Conservation (phyloP, 1,140 invertebrate species). For the Caenorhabditis elegans region WBcel235 BX284606.5:6689001-6689500, state of each 20-base stretch:
- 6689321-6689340: conserved; percentile 13
- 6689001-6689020: no score
- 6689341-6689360: not conserved
- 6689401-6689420: not conserved
- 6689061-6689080: no score
- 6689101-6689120: not conserved
- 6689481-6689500: not conserved
- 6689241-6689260: not conserved
- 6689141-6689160: not conserved
- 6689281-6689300: conserved; percentile 30
- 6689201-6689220: conserved; percentile 11
- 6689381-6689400: conserved; percentile 25
- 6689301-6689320: conserved; percentile 31
- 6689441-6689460: conserved; percentile 3
- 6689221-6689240: conserved; percentile 31
- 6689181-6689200: conserved; percentile 30
- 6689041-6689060: no score
- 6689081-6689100: no score
- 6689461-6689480: not conserved
- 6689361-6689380: not conserved
- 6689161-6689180: conserved; percentile 30
- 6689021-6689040: no score
- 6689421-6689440: not conserved
- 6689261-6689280: conserved; percentile 29
- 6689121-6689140: not conserved